Evolutionary conservation across 2,113 vertebrate genomes (phyloP).

Genomic region (Halichoeres trimaculatus): DNA sequence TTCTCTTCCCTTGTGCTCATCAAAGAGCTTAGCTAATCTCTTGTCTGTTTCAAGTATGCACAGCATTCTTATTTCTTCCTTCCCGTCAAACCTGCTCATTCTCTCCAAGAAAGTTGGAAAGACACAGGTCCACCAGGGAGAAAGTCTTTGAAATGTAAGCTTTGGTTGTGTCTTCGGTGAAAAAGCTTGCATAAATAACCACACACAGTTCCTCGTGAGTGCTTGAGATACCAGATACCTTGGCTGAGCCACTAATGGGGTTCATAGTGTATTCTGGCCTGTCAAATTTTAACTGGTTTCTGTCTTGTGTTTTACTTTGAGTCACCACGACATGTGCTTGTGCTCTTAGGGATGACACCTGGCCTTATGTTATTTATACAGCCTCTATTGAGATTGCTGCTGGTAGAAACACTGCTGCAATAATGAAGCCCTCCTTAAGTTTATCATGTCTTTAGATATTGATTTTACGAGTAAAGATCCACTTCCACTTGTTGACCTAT

Average conservation of each 20-base stretch:
- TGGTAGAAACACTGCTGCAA: constrained; percentile 41
- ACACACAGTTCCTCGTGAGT: constrained; percentile 53
- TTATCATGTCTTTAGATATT: constrained; percentile 34
- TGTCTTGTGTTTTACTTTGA: constrained; percentile 40
- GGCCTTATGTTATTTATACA: constrained; percentile 52
- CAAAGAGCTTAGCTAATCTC: constrained; percentile 61
- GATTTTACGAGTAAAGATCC: constrained; percentile 39
- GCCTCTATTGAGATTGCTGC: constrained; percentile 23
- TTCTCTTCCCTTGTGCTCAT: constrained; percentile 53
- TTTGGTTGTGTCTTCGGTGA: constrained; percentile 65
- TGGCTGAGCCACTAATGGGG: constrained; percentile 45
- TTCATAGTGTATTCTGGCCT: constrained; percentile 47
- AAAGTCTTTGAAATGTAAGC: constrained; percentile 65
- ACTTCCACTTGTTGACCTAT: constrained; percentile 32
- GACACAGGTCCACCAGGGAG: constrained; percentile 57
- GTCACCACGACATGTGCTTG: constrained; percentile 48
- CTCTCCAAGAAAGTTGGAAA: constrained; percentile 53
- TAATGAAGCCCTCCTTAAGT: constrained; percentile 20
- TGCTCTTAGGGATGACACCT: constrained; percentile 48
- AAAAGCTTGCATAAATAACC: constrained; percentile 64
- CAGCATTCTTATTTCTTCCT: constrained; percentile 35
- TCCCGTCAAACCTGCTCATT: constrained; percentile 51
- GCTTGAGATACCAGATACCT: constrained; percentile 57
- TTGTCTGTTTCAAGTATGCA: constrained; percentile 63
- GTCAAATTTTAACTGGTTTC: constrained; percentile 46